Evolutionary conservation across 2,113 vertebrate genomes (phyloP).

Genomic region (Xiphophorus hellerii): DNA sequence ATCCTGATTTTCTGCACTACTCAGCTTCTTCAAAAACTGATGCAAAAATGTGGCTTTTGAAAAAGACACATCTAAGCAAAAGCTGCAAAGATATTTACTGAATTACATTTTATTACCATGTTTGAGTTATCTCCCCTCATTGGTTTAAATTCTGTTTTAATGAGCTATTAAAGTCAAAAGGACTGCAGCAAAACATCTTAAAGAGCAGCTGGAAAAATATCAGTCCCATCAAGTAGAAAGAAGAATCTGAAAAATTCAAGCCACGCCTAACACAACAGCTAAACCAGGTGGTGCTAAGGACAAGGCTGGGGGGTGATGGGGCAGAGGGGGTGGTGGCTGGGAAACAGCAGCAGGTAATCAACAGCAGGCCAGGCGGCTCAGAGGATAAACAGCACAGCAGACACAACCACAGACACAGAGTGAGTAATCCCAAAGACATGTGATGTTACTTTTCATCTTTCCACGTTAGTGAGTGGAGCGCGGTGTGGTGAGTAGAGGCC

Average conservation of each 20-base stretch:
- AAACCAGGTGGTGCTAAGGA: constrained; percentile 72
- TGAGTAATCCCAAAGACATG: constrained; percentile 72
- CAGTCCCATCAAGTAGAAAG: constrained; percentile 3
- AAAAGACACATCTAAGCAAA: too few species aligned
- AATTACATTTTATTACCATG: too few species aligned
- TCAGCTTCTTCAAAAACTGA: too few species aligned
- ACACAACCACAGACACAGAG: neutral
- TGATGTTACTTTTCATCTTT: constrained; percentile 71
- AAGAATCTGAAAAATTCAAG: constrained; percentile 38
- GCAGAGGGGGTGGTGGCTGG: neutral
- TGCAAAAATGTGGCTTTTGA: too few species aligned
- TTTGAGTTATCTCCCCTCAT: too few species aligned
- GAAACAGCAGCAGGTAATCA: constrained; percentile 62
- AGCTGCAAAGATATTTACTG: too few species aligned
- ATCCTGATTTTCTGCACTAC: too few species aligned
- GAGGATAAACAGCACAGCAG: constrained; percentile 32
- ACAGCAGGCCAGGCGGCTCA: constrained; percentile 35
- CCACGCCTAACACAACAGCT: constrained; percentile 46
- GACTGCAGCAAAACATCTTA: neutral
- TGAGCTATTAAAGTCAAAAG: too few species aligned
- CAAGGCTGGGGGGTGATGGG: constrained; percentile 49
- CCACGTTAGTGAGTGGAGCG: constrained; percentile 55
- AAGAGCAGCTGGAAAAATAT: constrained; percentile 32
- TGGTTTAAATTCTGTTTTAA: too few species aligned
- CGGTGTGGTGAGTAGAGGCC: constrained; percentile 58